Evolutionary conservation across 1,140 invertebrate genomes (phyloP).

Genomic region (Drosophila nannoptera): DNA sequence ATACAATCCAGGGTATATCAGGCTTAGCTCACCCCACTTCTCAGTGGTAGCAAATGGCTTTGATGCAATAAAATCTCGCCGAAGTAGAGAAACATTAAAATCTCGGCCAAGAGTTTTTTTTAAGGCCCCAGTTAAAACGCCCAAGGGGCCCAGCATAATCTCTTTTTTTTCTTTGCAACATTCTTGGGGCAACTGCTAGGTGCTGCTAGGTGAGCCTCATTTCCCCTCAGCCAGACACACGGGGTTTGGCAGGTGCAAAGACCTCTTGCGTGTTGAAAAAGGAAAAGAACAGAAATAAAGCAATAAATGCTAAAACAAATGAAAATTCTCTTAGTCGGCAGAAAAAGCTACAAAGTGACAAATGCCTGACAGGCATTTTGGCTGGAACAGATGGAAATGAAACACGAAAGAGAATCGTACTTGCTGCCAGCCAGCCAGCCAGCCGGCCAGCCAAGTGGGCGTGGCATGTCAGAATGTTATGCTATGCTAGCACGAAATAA

Average conservation of each 20-base stretch:
- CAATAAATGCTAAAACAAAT: conserved; percentile 39
- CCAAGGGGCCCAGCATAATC: conserved; percentile 6
- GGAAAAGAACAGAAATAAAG: conserved; percentile 51
- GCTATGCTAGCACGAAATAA: conserved; percentile 4
- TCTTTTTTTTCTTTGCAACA: too few species aligned
- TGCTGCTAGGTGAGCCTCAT: too few species aligned
- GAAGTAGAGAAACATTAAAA: conserved; percentile 14
- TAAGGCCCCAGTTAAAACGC: conserved; percentile 12
- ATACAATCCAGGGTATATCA: too few species aligned
- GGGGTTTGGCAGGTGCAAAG: conserved; percentile 75
- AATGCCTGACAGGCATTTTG: conserved; percentile 19
- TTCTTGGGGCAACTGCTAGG: too few species aligned
- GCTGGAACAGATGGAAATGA: neutral
- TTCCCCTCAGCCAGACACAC: too few species aligned
- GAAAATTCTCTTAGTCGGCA: conserved; percentile 22
- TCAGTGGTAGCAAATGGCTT: neutral
- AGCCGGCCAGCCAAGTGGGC: conserved; percentile 23
- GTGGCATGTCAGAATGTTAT: conserved; percentile 20
- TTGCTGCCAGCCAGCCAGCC: neutral
- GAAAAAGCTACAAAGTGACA: conserved; percentile 3
- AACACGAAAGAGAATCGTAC: too few species aligned
- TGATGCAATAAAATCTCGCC: conserved; percentile 8
- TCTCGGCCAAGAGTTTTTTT: conserved; percentile 9
- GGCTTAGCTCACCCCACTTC: too few species aligned
- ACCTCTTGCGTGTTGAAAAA: conserved; percentile 66